Base-by-base conservation (phyloP, 2,797 vertebrate genomes). In the Nothura maculosa region DNA sequence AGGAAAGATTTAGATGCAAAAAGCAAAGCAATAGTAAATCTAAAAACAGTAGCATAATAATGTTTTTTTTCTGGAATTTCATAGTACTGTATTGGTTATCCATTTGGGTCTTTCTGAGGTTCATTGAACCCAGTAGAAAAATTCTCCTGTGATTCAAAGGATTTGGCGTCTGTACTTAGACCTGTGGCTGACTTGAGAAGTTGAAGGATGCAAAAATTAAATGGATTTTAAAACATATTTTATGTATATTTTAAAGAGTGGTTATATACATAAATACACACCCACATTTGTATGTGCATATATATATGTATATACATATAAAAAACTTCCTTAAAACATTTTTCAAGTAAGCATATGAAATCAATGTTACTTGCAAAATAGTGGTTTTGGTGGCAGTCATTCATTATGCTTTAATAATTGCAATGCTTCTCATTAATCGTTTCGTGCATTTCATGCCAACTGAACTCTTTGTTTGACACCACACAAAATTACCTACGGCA, bases 81-180 rank as follows among this genome's bases (percentile, higher is more conserved):
- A 20, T 7, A 68, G n/a, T 75, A 2, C 32, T 84, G 81, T 92
- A 47, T 28, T 66, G 27, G 18, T 78, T 24, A 50, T 79, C 55
- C 10, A 42, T 18, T 76, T 86, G 20, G 86, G 22, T 69, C 6
- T 27, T 90, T 85, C 77, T 87, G 36, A 89, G 89, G n/a, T 50
- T 24, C 14, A n/a, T 27, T 83, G 58, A 66, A 66, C 87, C 7
- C 10, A 34, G 12, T 19, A 16, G 47, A 74, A 87, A 70, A 61
- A 28, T 34, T 75, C 32, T 47, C 50, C 10, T 12, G 0, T 0
- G 19, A 1, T 0, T 81, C 61, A 78, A 19, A 63, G 25, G 72
- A 8, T 75, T 48, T 38, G 34, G 27, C 21, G 21, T 70, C 21
- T 28, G 52, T 38, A 11, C 27, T 70, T 62, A 48, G 36, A 62